phyloP scores from a whole-genome alignment of 2,113 vertebrate genomes.

The Nycticebus coucang region DNA sequence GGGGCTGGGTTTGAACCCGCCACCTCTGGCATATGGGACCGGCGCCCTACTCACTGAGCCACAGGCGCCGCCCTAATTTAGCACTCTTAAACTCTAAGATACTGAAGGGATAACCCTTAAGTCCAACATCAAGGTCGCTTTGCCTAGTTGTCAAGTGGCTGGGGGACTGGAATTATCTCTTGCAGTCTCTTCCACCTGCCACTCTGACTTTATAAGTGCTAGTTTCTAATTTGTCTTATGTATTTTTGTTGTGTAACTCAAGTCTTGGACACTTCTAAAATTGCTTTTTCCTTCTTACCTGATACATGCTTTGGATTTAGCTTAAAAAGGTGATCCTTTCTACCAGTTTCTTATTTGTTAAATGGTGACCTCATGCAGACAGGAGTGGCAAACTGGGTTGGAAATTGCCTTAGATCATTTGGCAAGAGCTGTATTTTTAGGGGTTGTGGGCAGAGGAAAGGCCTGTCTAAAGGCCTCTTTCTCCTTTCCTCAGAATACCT shows the following conservation, averaged over 20 bases:
- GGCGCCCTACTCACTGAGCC: too few relatives aligned
- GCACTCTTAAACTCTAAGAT: background rate
- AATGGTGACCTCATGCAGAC: constrained; percentile 78
- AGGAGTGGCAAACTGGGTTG: constrained; percentile 78
- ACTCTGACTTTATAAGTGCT: background rate
- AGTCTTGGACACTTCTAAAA: background rate
- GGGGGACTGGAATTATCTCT: background rate
- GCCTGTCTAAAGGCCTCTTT: constrained; percentile 66
- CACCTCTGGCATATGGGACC: too few relatives aligned
- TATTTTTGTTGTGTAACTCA: background rate
- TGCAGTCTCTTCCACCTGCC: background rate
- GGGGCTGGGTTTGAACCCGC: too few relatives aligned
- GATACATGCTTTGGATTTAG: constrained; percentile 7
- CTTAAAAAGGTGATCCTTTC: constrained; percentile 8
- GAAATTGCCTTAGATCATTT: constrained; percentile 71
- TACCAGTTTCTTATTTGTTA: constrained; percentile 20
- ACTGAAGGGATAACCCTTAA: too few relatives aligned
- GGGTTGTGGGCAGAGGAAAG: constrained; percentile 61
- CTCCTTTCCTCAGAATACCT: constrained; percentile 78
- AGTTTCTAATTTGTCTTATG: background rate
- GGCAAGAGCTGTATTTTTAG: constrained; percentile 69
- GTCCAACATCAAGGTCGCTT: background rate
- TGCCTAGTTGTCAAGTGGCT: background rate
- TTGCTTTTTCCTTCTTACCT: constrained; percentile 4
- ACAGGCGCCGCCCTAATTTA: too few relatives aligned